phyloP scores from a whole-genome alignment of 2,113 vertebrate genomes.

The Chitala chitala region DNA sequence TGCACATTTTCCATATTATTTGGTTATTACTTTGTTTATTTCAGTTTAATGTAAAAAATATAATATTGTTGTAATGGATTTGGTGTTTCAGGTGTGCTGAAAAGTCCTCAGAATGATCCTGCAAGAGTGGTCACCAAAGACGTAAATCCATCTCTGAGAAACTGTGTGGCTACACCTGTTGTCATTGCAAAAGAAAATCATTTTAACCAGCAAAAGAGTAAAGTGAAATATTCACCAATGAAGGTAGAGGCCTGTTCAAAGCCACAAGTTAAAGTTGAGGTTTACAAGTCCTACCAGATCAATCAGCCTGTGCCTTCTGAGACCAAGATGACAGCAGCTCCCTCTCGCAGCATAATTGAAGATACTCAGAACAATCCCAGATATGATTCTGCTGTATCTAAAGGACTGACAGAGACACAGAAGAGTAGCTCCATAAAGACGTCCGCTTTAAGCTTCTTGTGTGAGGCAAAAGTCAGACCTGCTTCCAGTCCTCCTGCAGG shows the following conservation, averaged over 20 bases:
- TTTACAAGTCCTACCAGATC: conserved; percentile 10
- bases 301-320: conserved; percentile 43
- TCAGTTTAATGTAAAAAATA: no score
- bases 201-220: conserved; percentile 42
- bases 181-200: conserved; percentile 40
- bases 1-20: no score
- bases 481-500: conserved; percentile 10
- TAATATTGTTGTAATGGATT: neutral
- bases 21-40: no score
- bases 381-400: conserved; percentile 29
- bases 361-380: neutral
- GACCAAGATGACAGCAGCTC: conserved; percentile 35
- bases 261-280: conserved; percentile 13
- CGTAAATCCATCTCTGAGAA: conserved; percentile 25
- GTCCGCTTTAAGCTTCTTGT: conserved; percentile 41
- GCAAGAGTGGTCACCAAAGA: conserved; percentile 26
- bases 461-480: conserved; percentile 26
- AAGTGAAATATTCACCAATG: conserved; percentile 7
- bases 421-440: conserved; percentile 53
- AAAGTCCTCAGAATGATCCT: conserved; percentile 15
- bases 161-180: conserved; percentile 54
- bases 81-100: conserved; percentile 51
- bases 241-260: conserved; percentile 21
- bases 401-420: conserved; percentile 52
- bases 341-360: conserved; percentile 32